Evolutionary conservation across 2,797 vertebrate species (phyloP), one percentile per base, ranked within the genome.

Genomic region (Psittacula derbiana): DNA sequence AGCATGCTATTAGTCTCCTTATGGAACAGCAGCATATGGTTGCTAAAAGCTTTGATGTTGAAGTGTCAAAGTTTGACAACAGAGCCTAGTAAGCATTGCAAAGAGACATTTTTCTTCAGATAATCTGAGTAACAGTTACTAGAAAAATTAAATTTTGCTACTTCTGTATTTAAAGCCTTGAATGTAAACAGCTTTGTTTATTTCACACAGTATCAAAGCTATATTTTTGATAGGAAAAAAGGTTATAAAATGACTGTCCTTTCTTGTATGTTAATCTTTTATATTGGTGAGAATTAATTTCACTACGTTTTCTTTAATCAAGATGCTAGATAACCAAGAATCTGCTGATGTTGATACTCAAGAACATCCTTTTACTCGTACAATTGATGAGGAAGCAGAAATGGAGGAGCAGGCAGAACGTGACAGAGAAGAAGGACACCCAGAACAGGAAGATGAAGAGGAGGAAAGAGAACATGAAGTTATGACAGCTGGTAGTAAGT

Each of bases 401-500:
- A 98, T 99, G 86, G 99, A 99, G 74, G 99, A 99, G 91, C 98
- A 99, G 91, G 98, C 98, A 8, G 99, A 99, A 95, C 97, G 99
- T 6, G 99, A 99, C 89, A 94, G 99, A 74, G 99, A 99, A 60
- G 99, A 99, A 50, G 98, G 98, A 7, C 99, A 99, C n/a, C 98
- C 98, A 36, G 99, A 99, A 44, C 99, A 99, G 49, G 99, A 99
- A 21, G 99, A 99, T 3, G 99, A 99, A 36, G 99, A 99, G 82
- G 99, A 99, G 47, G 99, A 99, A 80, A 97, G 99, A 60, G 99
- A 99, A 5, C 99, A 99, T n/a, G 99, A 99, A 98, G 98, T 99
- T 43, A 99, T 99, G 99, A 99, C 99, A 4, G 99, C 99, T 60
- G 99, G 99, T 97, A 99, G 99, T 99, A 97, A 99, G 99, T 99